Conservation (phyloP, 1,140 invertebrate species). For the Trichonephila clavata region DNA sequence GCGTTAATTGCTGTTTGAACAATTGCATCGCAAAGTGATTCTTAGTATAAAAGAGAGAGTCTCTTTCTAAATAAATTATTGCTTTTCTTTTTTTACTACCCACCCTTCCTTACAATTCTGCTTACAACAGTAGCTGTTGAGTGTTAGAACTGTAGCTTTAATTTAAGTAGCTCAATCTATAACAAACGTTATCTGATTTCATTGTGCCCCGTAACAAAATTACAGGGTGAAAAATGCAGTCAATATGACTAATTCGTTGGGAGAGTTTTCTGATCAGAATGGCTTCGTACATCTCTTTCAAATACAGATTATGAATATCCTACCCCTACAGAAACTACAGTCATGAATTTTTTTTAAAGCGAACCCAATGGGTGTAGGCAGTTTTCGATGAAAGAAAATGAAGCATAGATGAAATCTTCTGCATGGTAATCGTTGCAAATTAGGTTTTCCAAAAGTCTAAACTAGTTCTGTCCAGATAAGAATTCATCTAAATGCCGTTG, state of each 20-base stretch:
- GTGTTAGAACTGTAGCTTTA: background rate
- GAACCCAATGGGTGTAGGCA: background rate
- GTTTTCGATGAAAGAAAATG: no score
- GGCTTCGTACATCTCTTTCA: background rate
- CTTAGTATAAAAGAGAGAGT: no score
- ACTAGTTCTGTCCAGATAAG: background rate
- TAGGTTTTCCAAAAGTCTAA: background rate
- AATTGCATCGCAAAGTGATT: no score
- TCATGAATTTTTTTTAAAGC: background rate
- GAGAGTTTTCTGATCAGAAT: background rate
- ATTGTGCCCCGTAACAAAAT: background rate
- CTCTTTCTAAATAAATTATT: no score
- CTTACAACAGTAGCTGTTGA: background rate
- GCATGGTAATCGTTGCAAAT: background rate
- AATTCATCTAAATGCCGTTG: background rate
- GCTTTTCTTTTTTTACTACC: no score
- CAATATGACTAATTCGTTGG: background rate
- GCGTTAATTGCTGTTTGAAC: no score
- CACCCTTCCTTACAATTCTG: background rate
- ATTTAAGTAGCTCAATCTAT: background rate
- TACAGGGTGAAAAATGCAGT: background rate
- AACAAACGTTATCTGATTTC: constrained; percentile 10
- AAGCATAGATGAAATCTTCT: background rate
- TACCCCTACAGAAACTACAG: background rate
- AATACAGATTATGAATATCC: background rate